Evolutionary conservation across 2,888 invertebrate genomes (phyloP).

Genomic region (Malthinus seriepunctatus): DNA sequence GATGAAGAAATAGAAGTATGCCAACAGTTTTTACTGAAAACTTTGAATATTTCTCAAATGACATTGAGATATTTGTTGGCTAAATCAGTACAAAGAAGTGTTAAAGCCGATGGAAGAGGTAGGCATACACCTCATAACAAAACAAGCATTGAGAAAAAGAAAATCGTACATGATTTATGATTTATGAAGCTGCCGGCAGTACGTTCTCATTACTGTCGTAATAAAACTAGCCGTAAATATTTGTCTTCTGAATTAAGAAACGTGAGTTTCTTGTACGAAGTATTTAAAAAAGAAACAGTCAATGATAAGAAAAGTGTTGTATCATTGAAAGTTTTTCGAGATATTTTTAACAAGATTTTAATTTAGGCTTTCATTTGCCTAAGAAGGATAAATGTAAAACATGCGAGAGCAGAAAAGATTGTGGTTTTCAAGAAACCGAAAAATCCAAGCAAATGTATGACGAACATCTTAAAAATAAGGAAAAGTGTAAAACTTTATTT

Average conservation of each 20-base stretch:
- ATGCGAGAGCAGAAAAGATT: conserved; percentile 10
- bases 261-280: background rate
- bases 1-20: conserved; percentile 1
- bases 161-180: background rate
- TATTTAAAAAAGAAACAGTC: background rate
- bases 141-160: background rate
- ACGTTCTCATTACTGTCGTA: conserved; percentile 8
- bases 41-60: conserved; percentile 8
- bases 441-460: background rate
- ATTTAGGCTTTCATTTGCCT: background rate
- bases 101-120: conserved; percentile 4
- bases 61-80: background rate
- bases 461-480: background rate
- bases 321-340: conserved; percentile 1
- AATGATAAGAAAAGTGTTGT: background rate
- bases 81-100: conserved; percentile 3
- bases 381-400: background rate
- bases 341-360: background rate
- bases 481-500: background rate
- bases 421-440: background rate
- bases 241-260: conserved; percentile 2
- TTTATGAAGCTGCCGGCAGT: conserved; percentile 5
- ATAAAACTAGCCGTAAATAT: background rate
- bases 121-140: conserved; percentile 4
- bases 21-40: conserved; percentile 8